A percentile compares a stretch with the other conserved stretches of the same genome.
phyloP scores from a whole-genome alignment of 2,797 vertebrate species.

The Pangasius djambal region DNA sequence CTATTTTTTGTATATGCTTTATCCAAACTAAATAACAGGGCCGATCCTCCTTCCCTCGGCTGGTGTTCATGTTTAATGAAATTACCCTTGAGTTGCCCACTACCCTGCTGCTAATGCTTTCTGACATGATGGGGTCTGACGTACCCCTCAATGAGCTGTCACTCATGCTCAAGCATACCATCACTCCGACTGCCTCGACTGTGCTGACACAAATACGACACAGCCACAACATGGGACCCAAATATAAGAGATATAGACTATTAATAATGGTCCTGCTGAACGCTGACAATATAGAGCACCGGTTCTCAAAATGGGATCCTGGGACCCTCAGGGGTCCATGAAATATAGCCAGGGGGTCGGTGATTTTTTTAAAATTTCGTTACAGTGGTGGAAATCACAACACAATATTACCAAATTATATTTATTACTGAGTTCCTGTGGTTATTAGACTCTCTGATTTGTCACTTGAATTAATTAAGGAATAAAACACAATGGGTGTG shows the following conservation, averaged over 20 bases:
- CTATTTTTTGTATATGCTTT: neutral
- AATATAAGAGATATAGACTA: neutral
- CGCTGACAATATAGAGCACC: neutral
- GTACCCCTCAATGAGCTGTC: slow-evolving; percentile 39
- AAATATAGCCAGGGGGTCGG: too few species aligned
- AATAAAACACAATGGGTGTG: neutral
- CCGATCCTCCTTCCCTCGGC: neutral
- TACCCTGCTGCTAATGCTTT: slow-evolving; percentile 24
- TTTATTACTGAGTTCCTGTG: neutral
- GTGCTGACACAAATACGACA: slow-evolving; percentile 20
- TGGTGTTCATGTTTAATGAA: slow-evolving; percentile 34
- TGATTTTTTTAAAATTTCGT: neutral
- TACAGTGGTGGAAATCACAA: neutral
- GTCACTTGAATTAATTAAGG: too few species aligned
- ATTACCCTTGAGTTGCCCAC: slow-evolving; percentile 36
- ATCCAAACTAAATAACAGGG: neutral
- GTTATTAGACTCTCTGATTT: neutral
- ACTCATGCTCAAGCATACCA: slow-evolving; percentile 34
- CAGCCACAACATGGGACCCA: neutral
- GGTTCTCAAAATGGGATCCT: neutral
- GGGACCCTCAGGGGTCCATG: neutral
- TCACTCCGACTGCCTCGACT: slow-evolving; percentile 13
- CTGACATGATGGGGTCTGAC: slow-evolving; percentile 35
- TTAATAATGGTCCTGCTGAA: neutral
- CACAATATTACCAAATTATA: neutral